Evolutionary conservation across 2,797 vertebrate species (phyloP), one percentile per base, ranked within the genome.

Genomic region (Avahi laniger): DNA sequence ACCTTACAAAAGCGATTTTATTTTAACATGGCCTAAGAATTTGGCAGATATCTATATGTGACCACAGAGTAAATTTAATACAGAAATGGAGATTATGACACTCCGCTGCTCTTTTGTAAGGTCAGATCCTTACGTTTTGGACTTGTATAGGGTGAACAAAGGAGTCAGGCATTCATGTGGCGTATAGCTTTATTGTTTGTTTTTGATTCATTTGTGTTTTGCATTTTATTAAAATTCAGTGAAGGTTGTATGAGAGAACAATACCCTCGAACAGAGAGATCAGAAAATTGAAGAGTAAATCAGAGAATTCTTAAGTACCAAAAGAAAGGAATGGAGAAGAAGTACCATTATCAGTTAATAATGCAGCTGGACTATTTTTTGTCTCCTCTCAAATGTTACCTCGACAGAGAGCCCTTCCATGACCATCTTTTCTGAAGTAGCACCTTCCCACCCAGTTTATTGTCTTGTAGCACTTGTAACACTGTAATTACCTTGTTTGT

Each of bases 211-310:
- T 76, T 46, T 91, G 22, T 59, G 57, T 59, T 92, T 63, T 75
- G n/a, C 43, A 65, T 88, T 87, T 83, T 80, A 73, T 65, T 79
- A 91, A 86, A 69, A 86, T 81, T 76, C 35, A 75, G 22, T 94
- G 35, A 80, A 85, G n/a, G 48, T 30, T 43, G 22, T 75, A 38
- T 86, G 57, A 46, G 46, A 52, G 89, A 89, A 63, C 20, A 33
- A 35, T 82, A 61, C 89, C 52, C 38, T 70, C 81, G 48, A 38
- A 94, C 30, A 73, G 59, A 75, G 46, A 81, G 38, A 57, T 89
- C 17, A 86, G 70, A 84, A 18, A 81, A 61, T 46, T 67, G 59
- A 81, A 57, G 63, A 86, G 22, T 89, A 70, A 80, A 63, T 89
- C 35, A 86, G 26, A 94, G 54, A 85, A 89, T 81, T 86, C 18